phyloP scores from a whole-genome alignment of 2,888 invertebrate genomes.

The Synergus laeviventris region DNA sequence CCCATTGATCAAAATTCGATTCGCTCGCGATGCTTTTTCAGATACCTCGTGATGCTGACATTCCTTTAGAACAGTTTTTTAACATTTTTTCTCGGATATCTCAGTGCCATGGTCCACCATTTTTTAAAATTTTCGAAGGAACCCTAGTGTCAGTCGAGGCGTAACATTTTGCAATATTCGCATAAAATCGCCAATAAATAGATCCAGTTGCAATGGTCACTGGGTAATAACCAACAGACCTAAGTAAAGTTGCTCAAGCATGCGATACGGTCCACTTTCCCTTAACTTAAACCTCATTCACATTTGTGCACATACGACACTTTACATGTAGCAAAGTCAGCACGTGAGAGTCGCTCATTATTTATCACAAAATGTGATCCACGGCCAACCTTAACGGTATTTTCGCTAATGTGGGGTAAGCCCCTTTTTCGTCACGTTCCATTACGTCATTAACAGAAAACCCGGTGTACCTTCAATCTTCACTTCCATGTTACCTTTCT shows the following conservation, averaged over 20 bases:
- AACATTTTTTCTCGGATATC: not conserved
- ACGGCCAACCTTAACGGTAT: not conserved
- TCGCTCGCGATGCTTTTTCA: not conserved
- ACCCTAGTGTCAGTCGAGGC: slow-evolving; percentile 44
- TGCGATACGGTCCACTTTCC: slow-evolving; percentile 71
- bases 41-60: not conserved
- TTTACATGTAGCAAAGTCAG: not conserved
- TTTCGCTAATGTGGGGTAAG: slow-evolving; percentile 4
- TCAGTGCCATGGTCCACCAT: slow-evolving; percentile 12
- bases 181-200: slow-evolving; percentile 59
- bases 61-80: not conserved
- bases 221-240: slow-evolving; percentile 52
- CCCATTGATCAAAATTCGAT: not conserved
- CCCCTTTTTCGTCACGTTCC: not conserved
- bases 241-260: slow-evolving; percentile 66
- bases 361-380: slow-evolving; percentile 1
- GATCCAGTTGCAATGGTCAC: slow-evolving; percentile 53
- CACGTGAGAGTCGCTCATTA: slow-evolving; percentile 1
- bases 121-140: not conserved
- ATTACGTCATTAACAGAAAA: slow-evolving; percentile 6
- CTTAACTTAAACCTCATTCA: slow-evolving; percentile 66
- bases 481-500: not conserved
- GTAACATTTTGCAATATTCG: slow-evolving; percentile 56
- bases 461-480: not conserved
- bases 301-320: slow-evolving; percentile 51